phyloP scores from a whole-genome alignment of 2,888 invertebrate species.

The Carcina quercana region DNA sequence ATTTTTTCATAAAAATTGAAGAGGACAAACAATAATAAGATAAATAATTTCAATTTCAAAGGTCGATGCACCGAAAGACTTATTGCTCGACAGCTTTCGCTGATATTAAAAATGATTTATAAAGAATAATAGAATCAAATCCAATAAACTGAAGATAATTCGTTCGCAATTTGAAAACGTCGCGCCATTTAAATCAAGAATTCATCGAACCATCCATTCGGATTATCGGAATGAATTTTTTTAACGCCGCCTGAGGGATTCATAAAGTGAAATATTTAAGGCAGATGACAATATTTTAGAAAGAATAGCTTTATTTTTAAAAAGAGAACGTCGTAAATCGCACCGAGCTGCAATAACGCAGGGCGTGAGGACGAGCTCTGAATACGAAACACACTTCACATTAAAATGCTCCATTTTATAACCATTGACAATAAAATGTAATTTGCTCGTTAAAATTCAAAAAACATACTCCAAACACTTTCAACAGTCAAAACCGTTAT shows the following conservation, averaged over 20 bases:
- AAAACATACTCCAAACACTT: too few relatives aligned
- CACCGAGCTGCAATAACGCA: slow-evolving; percentile 58
- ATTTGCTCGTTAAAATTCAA: too few relatives aligned
- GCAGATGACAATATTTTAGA: slow-evolving; percentile 71
- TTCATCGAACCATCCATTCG: slow-evolving; percentile 41
- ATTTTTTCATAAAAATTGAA: too few relatives aligned
- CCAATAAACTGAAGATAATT: slow-evolving; percentile 9
- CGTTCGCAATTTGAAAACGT: slow-evolving; percentile 5
- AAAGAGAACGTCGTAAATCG: slow-evolving; percentile 63
- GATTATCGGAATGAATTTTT: slow-evolving; percentile 43
- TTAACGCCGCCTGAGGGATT: slow-evolving; percentile 56
- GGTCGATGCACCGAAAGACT: too few relatives aligned
- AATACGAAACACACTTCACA: slow-evolving; percentile 56
- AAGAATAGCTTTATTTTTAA: slow-evolving; percentile 70
- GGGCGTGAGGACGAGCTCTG: slow-evolving; percentile 45
- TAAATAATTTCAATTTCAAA: too few relatives aligned
- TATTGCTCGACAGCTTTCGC: too few relatives aligned
- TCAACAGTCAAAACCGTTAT: too few relatives aligned
- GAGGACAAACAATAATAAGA: too few relatives aligned
- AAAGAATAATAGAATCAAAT: background rate
- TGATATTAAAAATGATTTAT: too few relatives aligned
- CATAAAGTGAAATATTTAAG: slow-evolving; percentile 70
- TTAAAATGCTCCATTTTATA: slow-evolving; percentile 39
- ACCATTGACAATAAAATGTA: too few relatives aligned
- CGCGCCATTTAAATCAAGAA: slow-evolving; percentile 37